Evolutionary conservation across 2,113 vertebrate genomes (phyloP).

Genomic region (Edolisoma coerulescens): DNA sequence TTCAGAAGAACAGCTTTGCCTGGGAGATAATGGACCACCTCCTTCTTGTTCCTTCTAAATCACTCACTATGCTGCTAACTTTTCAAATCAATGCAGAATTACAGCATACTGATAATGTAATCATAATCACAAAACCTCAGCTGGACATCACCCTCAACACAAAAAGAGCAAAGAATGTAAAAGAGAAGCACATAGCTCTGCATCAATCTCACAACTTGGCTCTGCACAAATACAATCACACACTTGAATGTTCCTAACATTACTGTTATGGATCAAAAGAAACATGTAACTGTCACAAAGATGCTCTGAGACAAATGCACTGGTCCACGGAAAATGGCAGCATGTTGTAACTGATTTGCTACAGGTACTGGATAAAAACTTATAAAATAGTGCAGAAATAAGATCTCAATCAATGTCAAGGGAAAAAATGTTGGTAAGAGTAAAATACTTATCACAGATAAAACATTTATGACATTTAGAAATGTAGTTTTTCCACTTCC

Average conservation of each 20-base stretch:
- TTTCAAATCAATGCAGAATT: not conserved
- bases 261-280: not conserved
- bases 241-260: not conserved
- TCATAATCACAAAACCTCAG: not conserved
- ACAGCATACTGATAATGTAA: not conserved
- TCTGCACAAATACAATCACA: not conserved
- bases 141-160: not conserved
- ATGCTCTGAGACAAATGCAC: not conserved
- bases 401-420: not conserved
- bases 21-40: not conserved
- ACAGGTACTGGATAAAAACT: not conserved
- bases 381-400: not conserved
- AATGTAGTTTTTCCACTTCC: not conserved
- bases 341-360: not conserved
- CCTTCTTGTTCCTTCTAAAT: not conserved
- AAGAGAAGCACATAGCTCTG: not conserved
- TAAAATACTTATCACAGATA: not conserved
- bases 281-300: not conserved
- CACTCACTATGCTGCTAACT: not conserved
- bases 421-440: not conserved
- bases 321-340: not conserved
- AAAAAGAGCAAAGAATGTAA: not conserved
- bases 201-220: fast-evolving
- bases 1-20: not conserved
- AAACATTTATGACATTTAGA: not conserved